These are phyloP conservation scores for Noctua fimbriata DNA, from an alignment of 2,888 invertebrate genomes.

Conservation along the genomic window DNA sequence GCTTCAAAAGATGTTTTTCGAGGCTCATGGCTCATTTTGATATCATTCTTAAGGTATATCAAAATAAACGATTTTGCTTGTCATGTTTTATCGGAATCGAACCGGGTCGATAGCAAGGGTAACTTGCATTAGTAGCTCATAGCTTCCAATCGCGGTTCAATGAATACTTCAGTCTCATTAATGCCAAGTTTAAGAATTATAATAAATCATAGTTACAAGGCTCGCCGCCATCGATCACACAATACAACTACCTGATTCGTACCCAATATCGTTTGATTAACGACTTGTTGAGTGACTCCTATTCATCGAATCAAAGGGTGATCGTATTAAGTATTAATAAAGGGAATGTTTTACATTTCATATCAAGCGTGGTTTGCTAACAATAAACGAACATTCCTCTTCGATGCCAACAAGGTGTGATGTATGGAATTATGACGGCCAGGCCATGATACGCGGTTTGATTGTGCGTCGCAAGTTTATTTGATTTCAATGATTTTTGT, in stretches of 20 bases:
- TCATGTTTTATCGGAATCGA: slow-evolving; percentile 61
- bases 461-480: slow-evolving; percentile 42
- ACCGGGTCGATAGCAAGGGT: slow-evolving; percentile 64
- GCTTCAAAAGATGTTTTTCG: too few relatives aligned
- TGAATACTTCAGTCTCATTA: slow-evolving; percentile 76
- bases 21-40: too few relatives aligned
- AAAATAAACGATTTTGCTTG: slow-evolving; percentile 43
- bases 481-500: slow-evolving; percentile 48
- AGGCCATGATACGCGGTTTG: slow-evolving; percentile 73
- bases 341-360: slow-evolving; percentile 84
- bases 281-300: slow-evolving; percentile 89
- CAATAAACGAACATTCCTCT: slow-evolving; percentile 62
- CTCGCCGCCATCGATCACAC: slow-evolving; percentile 84
- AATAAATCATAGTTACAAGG: slow-evolving; percentile 86
- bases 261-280: slow-evolving; percentile 89
- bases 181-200: slow-evolving; percentile 83
- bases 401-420: slow-evolving; percentile 69
- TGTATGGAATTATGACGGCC: slow-evolving; percentile 62
- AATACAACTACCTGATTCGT: slow-evolving; percentile 89
- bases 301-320: slow-evolving; percentile 88
- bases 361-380: slow-evolving; percentile 74
- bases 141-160: slow-evolving; percentile 70
- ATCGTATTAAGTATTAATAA: slow-evolving; percentile 88
- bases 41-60: background rate
- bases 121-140: slow-evolving; percentile 76